Evolutionary conservation across 2,888 invertebrate species (phyloP).

Genomic region (Drosophila paranaensis): DNA sequence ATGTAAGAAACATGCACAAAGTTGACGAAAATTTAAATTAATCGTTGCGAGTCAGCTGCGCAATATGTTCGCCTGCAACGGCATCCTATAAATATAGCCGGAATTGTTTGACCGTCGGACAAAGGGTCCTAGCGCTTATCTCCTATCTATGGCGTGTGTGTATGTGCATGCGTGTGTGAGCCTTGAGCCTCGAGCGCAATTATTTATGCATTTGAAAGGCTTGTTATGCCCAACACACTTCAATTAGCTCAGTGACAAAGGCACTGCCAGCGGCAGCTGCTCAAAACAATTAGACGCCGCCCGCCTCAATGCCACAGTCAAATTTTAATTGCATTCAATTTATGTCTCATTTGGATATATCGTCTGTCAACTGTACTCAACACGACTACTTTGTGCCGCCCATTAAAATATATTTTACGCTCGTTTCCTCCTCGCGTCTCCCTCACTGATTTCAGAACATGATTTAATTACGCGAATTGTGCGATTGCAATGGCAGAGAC

Average conservation of each 20-base stretch:
- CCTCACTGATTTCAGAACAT: slow-evolving; percentile 7
- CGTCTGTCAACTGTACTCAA: slow-evolving; percentile 12
- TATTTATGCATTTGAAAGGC: slow-evolving; percentile 62
- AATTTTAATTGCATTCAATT: slow-evolving; percentile 55
- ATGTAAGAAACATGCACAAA: slow-evolving; percentile 22
- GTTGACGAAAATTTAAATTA: slow-evolving; percentile 60
- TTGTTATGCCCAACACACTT: slow-evolving; percentile 18
- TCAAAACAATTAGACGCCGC: slow-evolving; percentile 10
- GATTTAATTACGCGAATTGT: slow-evolving; percentile 16
- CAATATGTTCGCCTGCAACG: slow-evolving; percentile 1
- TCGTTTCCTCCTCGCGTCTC: neutral
- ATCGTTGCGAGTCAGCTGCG: slow-evolving; percentile 36
- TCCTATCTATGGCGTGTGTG: neutral
- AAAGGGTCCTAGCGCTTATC: slow-evolving; percentile 50
- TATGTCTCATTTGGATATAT: slow-evolving; percentile 33
- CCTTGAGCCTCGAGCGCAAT: slow-evolving; percentile 43
- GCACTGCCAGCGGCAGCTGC: slow-evolving; percentile 34
- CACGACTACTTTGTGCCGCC: slow-evolving; percentile 16
- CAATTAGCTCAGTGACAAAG: slow-evolving; percentile 36
- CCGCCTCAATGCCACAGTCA: slow-evolving; percentile 20
- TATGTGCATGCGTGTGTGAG: neutral
- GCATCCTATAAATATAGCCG: slow-evolving; percentile 1
- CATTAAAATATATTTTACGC: slow-evolving; percentile 15
- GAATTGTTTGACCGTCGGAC: slow-evolving; percentile 23
- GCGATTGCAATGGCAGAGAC: slow-evolving; percentile 1